Conservation (phyloP, 2,797 vertebrate genomes). For the Acanthornis magna region DNA sequence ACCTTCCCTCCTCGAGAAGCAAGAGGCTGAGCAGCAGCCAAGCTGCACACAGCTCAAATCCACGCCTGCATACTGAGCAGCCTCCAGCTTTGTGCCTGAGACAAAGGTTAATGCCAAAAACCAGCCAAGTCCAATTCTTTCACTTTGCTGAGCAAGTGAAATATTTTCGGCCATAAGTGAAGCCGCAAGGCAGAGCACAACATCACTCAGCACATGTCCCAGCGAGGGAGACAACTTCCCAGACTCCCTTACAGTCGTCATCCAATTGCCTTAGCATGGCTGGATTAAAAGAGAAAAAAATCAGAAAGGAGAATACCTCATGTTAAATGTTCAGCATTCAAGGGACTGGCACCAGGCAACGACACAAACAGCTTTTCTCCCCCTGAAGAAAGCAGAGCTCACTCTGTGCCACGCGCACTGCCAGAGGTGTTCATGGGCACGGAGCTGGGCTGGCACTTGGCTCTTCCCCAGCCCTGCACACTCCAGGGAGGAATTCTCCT, state of each 20-base stretch:
- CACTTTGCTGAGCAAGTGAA: slow-evolving; percentile 7
- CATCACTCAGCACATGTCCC: not conserved
- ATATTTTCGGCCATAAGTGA: not conserved
- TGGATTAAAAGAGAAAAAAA: not conserved
- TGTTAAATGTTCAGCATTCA: not conserved
- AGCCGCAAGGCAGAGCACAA: not conserved
- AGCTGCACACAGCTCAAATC: not conserved
- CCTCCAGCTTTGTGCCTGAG: not conserved
- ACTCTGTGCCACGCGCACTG: fast-evolving
- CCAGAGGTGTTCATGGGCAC: not conserved
- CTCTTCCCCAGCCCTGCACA: not conserved
- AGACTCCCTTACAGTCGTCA: fast-evolving
- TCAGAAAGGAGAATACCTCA: not conserved
- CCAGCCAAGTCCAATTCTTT: not conserved
- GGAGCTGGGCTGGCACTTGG: not conserved
- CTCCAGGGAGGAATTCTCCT: not conserved
- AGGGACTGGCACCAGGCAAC: not conserved
- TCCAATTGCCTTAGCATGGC: not conserved
- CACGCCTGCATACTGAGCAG: not conserved
- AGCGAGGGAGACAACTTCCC: not conserved
- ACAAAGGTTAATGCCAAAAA: slow-evolving; percentile 11
- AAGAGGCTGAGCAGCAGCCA: not conserved
- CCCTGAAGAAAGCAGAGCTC: not conserved
- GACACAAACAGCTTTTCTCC: not conserved
- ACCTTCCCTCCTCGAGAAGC: not conserved